Evolutionary conservation across 2,113 vertebrate genomes (phyloP).

Genomic region (Sebastes fasciatus): DNA sequence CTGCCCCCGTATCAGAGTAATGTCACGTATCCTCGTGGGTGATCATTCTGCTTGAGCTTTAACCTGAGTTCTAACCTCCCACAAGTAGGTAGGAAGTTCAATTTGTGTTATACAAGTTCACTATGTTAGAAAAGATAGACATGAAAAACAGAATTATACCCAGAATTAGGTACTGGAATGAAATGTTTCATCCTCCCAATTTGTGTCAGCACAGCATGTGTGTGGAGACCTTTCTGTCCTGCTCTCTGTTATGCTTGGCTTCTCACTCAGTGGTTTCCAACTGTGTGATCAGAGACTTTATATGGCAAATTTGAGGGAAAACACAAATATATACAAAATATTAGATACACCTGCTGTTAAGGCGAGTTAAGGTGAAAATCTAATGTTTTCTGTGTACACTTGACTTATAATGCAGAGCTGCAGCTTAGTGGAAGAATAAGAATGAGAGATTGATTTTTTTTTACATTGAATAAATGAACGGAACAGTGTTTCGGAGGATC

Average conservation of each 20-base stretch:
- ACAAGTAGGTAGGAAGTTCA: conserved; percentile 21
- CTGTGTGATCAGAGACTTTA: neutral
- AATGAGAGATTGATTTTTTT: neutral
- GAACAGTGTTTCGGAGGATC: no score
- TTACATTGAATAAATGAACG: no score
- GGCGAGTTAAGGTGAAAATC: neutral
- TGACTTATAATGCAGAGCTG: neutral
- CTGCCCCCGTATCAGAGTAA: neutral
- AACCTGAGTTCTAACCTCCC: conserved; percentile 2
- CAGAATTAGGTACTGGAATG: neutral
- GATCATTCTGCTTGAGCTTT: neutral
- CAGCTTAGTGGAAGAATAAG: neutral
- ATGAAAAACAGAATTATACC: neutral
- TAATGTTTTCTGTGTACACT: neutral
- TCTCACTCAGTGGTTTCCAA: neutral
- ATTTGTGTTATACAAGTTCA: neutral
- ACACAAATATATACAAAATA: neutral
- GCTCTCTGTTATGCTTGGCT: neutral
- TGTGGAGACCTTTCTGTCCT: no score
- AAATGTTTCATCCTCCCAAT: conserved; percentile 7
- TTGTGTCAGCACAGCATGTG: neutral
- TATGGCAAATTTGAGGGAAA: neutral
- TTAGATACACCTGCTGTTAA: neutral
- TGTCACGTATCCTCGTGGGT: neutral
- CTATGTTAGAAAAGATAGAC: neutral